These are phyloP conservation scores for Calephelis nemesis DNA, from an alignment of 1,140 invertebrate genomes.

Conservation along the genomic window DNA sequence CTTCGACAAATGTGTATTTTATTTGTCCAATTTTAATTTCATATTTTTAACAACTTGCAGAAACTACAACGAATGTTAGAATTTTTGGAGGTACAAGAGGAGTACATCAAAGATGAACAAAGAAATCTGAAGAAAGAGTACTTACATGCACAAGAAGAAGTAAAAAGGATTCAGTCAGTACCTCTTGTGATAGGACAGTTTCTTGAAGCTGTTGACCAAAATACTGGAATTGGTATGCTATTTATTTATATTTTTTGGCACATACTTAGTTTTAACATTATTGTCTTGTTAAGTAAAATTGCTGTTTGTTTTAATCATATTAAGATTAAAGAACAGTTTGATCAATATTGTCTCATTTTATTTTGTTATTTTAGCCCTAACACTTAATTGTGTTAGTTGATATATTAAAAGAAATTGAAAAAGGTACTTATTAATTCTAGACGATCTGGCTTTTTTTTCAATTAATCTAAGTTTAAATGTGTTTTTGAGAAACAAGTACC, in stretches of 20 bases:
- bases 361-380: no score
- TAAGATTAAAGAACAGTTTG: no score
- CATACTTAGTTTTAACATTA: no score
- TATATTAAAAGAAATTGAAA: no score
- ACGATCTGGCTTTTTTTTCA: no score
- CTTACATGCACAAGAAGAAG: conserved; percentile 98
- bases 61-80: conserved; percentile 97
- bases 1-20: background rate
- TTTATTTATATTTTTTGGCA: background rate
- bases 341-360: no score
- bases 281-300: no score
- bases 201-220: conserved; percentile 98
- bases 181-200: conserved; percentile 99
- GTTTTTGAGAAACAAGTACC: no score
- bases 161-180: conserved; percentile 98
- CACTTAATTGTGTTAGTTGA: no score
- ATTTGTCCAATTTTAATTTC: background rate
- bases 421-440: no score
- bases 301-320: no score
- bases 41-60: conserved; percentile 74
- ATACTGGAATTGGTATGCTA: conserved; percentile 91
- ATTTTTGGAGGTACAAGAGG: conserved; percentile 98
- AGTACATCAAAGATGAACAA: conserved; percentile 99
- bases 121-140: conserved; percentile 98
- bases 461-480: no score